Conservation (phyloP, 2,113 vertebrate genomes). For the Phylloscopus trochilus region DNA sequence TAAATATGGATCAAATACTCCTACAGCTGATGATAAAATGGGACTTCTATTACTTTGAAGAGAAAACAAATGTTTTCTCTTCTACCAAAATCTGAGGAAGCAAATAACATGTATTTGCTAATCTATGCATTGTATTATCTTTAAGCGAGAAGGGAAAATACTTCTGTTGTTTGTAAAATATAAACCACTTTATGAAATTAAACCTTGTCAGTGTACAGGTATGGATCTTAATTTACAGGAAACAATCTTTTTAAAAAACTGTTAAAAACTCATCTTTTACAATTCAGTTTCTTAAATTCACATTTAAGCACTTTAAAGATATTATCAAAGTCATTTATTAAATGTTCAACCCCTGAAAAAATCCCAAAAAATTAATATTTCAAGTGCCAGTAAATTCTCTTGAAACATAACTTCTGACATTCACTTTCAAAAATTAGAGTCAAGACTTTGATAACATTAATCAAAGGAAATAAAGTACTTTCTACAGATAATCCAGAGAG, state of each 20-base stretch:
- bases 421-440: neutral
- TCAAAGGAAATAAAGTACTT: neutral
- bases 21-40: neutral
- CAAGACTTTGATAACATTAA: neutral
- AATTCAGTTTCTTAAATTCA: neutral
- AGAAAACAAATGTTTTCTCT: neutral
- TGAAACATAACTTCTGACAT: neutral
- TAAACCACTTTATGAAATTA: neutral
- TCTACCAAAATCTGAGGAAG: neutral
- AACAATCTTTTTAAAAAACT: neutral
- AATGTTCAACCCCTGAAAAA: neutral
- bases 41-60: neutral
- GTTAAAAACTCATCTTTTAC: neutral
- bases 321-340: neutral
- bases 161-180: neutral
- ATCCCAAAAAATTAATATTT: rapidly evolving
- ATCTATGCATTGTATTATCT: neutral
- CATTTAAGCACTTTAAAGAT: neutral
- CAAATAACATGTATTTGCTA: neutral
- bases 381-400: neutral
- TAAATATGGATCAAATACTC: neutral
- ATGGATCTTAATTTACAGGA: neutral
- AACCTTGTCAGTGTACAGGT: neutral
- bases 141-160: neutral
- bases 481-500: neutral